Evolutionary conservation across 2,113 vertebrate genomes (phyloP).

Genomic region (Bufo gargarizans): DNA sequence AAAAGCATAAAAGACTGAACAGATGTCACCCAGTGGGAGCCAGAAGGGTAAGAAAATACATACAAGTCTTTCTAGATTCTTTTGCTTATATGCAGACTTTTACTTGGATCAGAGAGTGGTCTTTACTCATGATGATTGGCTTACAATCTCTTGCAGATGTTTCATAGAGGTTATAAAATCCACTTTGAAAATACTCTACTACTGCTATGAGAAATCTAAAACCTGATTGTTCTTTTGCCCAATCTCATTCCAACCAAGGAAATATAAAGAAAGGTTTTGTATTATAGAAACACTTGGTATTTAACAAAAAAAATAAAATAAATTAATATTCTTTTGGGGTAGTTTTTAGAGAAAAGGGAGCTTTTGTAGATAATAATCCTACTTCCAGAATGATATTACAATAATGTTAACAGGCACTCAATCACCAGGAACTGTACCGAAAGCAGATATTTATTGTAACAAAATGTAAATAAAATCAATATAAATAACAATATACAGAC

Average conservation of each 20-base stretch:
- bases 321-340: neutral
- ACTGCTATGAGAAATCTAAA: neutral
- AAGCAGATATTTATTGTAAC: too few species aligned
- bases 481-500: too few species aligned
- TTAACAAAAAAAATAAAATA: neutral
- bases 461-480: too few species aligned
- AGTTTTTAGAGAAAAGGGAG: neutral
- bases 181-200: slow-evolving; percentile 18
- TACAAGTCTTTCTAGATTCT: slow-evolving; percentile 48
- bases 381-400: neutral
- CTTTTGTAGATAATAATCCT: neutral
- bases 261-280: neutral
- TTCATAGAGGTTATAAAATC: neutral
- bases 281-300: neutral
- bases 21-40: slow-evolving; percentile 24
- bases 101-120: slow-evolving; percentile 60
- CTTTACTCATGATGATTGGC: slow-evolving; percentile 42
- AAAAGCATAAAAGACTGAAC: slow-evolving; percentile 5
- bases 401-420: too few species aligned
- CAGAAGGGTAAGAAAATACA: slow-evolving; percentile 15
- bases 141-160: slow-evolving; percentile 61
- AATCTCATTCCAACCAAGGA: neutral
- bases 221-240: neutral
- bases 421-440: too few species aligned
- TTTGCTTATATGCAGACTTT: slow-evolving; percentile 60